Percentiles rank a stretch among this genome's conserved stretches.
Conservation (phyloP, 1,140 invertebrate genomes). For the Bombus pyrosoma region DNA sequence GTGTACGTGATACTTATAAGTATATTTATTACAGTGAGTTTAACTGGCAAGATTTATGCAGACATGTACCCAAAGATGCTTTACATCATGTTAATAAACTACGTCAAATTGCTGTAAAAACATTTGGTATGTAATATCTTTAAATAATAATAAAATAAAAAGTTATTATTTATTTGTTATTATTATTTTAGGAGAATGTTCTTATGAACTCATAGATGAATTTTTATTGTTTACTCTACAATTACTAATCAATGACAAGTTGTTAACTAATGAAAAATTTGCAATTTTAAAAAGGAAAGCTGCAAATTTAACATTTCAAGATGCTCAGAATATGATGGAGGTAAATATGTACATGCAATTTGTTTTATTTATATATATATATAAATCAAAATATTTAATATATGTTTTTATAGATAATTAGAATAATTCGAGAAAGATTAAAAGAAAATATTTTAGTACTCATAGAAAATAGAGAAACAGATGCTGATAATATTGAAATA, state of each 20-base stretch:
- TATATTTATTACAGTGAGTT: conserved; percentile 63
- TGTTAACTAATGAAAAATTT: conserved; percentile 83
- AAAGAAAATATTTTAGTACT: conserved; percentile 66
- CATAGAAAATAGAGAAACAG: conserved; percentile 38
- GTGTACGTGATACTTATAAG: conserved; percentile 10
- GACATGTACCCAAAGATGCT: conserved; percentile 61
- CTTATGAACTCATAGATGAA: conserved; percentile 85
- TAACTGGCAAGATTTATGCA: conserved; percentile 71
- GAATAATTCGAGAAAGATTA: conserved; percentile 63
- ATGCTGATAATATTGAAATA: conserved; percentile 5
- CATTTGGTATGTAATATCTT: conserved; percentile 66
- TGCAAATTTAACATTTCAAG: conserved; percentile 80
- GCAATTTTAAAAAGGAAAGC: conserved; percentile 83
- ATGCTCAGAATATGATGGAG: conserved; percentile 83
- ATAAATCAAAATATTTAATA: background rate
- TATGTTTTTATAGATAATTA: conserved; percentile 75
- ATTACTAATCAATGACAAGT: conserved; percentile 85
- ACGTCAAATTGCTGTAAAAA: conserved; percentile 57
- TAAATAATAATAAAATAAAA: background rate
- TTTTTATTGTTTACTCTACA: conserved; percentile 84
- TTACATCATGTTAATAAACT: conserved; percentile 57
- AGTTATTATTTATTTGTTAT: conserved; percentile 23
- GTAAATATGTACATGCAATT: conserved; percentile 70
- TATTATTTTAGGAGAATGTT: conserved; percentile 67
- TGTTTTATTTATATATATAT: conserved; percentile 27